Conservation (phyloP, 2,888 invertebrate species). For the Tupiocoris notatus region DNA sequence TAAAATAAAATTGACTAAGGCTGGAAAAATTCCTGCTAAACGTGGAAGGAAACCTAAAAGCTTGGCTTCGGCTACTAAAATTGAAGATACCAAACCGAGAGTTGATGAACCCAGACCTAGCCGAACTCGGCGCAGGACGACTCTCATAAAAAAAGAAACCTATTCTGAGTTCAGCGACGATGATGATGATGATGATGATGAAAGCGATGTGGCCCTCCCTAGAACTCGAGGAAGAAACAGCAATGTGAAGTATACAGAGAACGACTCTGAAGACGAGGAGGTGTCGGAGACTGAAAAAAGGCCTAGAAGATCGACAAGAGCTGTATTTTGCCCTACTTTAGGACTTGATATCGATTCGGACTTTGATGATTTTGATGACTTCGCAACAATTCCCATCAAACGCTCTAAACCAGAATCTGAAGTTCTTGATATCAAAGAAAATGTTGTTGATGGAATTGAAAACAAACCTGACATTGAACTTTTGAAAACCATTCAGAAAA, state of each 20-base stretch:
- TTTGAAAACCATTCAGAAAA: neutral
- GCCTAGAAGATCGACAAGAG: constrained; percentile 13
- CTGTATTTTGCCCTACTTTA: constrained; percentile 6
- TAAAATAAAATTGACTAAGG: neutral
- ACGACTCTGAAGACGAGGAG: constrained; percentile 20
- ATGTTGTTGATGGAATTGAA: neutral
- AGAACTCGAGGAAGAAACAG: constrained; percentile 23
- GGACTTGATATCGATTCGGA: constrained; percentile 20
- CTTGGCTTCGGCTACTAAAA: constrained; percentile 15
- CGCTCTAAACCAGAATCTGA: neutral
- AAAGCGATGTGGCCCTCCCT: neutral
- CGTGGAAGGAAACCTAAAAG: constrained; percentile 26
- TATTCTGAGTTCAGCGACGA: constrained; percentile 22
- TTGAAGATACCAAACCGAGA: constrained; percentile 12
- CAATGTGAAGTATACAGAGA: constrained; percentile 25
- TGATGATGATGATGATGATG: constrained; percentile 13
- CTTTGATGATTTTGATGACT: constrained; percentile 15
- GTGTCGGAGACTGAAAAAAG: constrained; percentile 33
- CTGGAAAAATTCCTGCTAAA: neutral
- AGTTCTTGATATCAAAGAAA: neutral
- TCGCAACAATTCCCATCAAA: neutral
- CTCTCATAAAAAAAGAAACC: constrained; percentile 10
- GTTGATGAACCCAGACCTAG: neutral
- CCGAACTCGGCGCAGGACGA: constrained; percentile 2
- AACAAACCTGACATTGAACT: too few relatives aligned